A percentile compares a stretch with the other conserved stretches of the same genome.
phyloP scores from a whole-genome alignment of 2,797 vertebrate species.

The Oreochromis grahami region DNA sequence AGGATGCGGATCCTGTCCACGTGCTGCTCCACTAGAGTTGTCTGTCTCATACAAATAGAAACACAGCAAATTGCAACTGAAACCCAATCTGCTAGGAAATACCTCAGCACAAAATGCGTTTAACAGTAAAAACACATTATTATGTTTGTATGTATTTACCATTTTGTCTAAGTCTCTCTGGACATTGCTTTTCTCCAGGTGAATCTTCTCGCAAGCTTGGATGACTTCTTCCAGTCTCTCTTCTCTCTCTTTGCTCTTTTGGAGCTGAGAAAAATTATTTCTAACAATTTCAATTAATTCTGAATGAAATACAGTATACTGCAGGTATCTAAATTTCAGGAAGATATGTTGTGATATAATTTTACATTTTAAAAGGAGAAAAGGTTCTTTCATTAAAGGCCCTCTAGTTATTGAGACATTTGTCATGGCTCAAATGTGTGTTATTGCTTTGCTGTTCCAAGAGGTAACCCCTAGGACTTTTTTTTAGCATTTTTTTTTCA shows the following conservation, averaged over 20 bases:
- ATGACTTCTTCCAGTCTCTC: constrained; percentile 88
- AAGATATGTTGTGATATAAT: background rate
- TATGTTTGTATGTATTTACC: constrained; percentile 64
- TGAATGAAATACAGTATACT: background rate
- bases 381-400: background rate
- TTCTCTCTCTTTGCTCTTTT: constrained; percentile 87
- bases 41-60: constrained; percentile 51
- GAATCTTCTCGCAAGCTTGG: constrained; percentile 88
- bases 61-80: background rate
- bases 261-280: constrained; percentile 70
- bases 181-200: constrained; percentile 85
- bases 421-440: background rate
- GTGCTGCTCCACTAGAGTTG: constrained; percentile 85
- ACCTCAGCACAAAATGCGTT: too few relatives aligned
- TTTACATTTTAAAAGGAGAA: background rate
- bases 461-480: background rate
- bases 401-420: background rate
- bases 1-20: constrained; percentile 80
- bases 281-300: background rate
- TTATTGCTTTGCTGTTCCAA: background rate
- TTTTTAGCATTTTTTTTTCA: background rate
- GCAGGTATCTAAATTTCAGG: background rate
- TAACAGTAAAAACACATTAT: background rate
- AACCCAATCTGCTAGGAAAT: background rate
- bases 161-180: constrained; percentile 87